Conservation (phyloP, 2,797 vertebrate genomes). For the Danio tinwini region DNA sequence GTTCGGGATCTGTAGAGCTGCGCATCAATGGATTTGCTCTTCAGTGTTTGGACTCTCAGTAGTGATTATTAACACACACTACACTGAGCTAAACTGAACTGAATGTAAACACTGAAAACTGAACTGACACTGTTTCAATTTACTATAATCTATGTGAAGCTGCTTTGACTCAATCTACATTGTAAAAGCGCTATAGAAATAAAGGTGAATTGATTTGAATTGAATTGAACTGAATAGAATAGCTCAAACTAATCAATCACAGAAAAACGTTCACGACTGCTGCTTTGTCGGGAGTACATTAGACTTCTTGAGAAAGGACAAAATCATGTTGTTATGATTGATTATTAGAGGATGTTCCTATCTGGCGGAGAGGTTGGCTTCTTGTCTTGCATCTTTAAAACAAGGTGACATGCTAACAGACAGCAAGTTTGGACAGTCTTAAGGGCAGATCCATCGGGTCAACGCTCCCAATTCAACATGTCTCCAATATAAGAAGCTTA, state of each 20-base stretch:
- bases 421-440: conserved; percentile 67
- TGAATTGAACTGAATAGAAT: too few relatives aligned
- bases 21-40: too few relatives aligned
- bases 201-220: too few relatives aligned
- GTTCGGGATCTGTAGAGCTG: too few relatives aligned
- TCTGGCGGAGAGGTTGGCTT: conserved; percentile 60
- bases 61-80: too few relatives aligned
- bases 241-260: neutral
- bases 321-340: conserved; percentile 42
- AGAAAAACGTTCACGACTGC: neutral
- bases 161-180: too few relatives aligned
- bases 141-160: too few relatives aligned
- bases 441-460: conserved; percentile 38
- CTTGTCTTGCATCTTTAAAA: conserved; percentile 62
- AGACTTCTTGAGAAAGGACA: neutral
- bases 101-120: too few relatives aligned
- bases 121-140: too few relatives aligned
- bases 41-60: too few relatives aligned
- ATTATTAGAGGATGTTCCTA: conserved; percentile 61
- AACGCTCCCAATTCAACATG: neutral
- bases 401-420: conserved; percentile 57
- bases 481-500: conserved; percentile 44
- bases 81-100: too few relatives aligned
- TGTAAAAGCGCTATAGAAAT: too few relatives aligned
- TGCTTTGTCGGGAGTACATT: neutral